phyloP scores from a whole-genome alignment of 2,888 invertebrate species.

The Ecdyonurus torrentis region DNA sequence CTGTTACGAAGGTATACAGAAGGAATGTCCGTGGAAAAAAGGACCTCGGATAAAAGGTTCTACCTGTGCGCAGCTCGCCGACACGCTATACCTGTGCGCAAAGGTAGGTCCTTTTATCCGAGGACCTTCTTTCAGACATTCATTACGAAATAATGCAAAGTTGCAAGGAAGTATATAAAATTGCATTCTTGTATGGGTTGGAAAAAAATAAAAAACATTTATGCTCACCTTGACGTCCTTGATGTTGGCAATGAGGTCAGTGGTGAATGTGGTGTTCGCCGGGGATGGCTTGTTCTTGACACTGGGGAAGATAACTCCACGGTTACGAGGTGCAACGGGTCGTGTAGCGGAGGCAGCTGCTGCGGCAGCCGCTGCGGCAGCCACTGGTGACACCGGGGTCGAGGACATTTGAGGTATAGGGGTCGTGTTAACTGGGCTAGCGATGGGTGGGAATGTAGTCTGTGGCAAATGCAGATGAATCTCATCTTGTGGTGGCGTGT shows the following conservation, averaged over 20 bases:
- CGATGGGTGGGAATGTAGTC: neutral
- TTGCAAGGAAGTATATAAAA: too few species aligned
- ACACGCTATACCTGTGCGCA: too few species aligned
- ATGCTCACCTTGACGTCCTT: conserved; percentile 74
- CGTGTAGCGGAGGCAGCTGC: conserved; percentile 17
- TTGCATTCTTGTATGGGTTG: too few species aligned
- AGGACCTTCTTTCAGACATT: too few species aligned
- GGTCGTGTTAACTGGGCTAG: conserved; percentile 2
- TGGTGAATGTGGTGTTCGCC: conserved; percentile 65
- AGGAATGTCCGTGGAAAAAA: too few species aligned
- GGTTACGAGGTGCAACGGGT: conserved; percentile 40
- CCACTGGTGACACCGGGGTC: conserved; percentile 1
- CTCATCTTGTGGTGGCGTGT: conserved; percentile 3
- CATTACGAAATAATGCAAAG: too few species aligned
- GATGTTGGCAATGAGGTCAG: conserved; percentile 54
- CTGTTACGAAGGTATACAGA: too few species aligned
- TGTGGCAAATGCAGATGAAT: neutral
- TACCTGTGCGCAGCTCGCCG: too few species aligned
- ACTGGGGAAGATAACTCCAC: conserved; percentile 78
- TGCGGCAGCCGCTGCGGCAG: conserved; percentile 25
- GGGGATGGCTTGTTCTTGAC: conserved; percentile 79
- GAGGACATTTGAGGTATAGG: conserved; percentile 4
- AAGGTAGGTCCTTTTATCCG: too few species aligned
- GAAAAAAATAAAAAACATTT: too few species aligned
- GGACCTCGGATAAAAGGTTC: too few species aligned